Evolutionary conservation across 2,113 vertebrate species (phyloP), one percentile per base, ranked within the genome.

Genomic region (Bubalus kerabau): DNA sequence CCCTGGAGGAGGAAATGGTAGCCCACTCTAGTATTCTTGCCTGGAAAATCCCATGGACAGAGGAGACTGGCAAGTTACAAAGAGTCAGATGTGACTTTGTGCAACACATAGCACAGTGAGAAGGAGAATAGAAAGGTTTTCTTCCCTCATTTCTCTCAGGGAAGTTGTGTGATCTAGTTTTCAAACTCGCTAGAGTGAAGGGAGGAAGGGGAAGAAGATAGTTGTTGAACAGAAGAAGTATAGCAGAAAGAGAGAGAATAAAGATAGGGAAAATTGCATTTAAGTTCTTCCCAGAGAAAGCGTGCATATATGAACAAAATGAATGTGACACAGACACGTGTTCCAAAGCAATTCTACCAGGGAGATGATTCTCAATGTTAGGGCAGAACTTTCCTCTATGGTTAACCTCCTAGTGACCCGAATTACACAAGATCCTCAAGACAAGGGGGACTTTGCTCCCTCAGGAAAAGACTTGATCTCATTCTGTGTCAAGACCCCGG

Each of bases 401-500:
- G 16, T 23, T 97, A 93, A 84, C 90, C 48, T 94, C 52, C 62
- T 23, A 78, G 52, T 94, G 90, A 62, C 64, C 48, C 17, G 24
- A 87, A 43, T 97, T 97, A 60, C 54, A 97, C 54, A 84, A 96
- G 93, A 91, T 83, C 43, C 28, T 87, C 14, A 76, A 30, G 90
- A 95, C 62, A 96, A 87, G 67, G 59, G 64, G 67, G 28, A 28
- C 43, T 96, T 95, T 83, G 48, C 93, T 97, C 91, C 83, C 62
- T 96, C 57, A 36, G 46, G 94, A 93, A 96, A 97, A 97, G 87
- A 89, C 83, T 93, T 97, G 91, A 96, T 98, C 95, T 98, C 94
- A 97, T 91, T 96, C 97, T 46, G 86, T 98, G 98, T 98, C 98
- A 97, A 87, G 97, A 98, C 97, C 97, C 85, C 48, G 64, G 67